Evolutionary conservation across 2,888 invertebrate species (phyloP), one percentile per base, ranked within the genome.

Genomic region (Margaritifera margaritifera): DNA sequence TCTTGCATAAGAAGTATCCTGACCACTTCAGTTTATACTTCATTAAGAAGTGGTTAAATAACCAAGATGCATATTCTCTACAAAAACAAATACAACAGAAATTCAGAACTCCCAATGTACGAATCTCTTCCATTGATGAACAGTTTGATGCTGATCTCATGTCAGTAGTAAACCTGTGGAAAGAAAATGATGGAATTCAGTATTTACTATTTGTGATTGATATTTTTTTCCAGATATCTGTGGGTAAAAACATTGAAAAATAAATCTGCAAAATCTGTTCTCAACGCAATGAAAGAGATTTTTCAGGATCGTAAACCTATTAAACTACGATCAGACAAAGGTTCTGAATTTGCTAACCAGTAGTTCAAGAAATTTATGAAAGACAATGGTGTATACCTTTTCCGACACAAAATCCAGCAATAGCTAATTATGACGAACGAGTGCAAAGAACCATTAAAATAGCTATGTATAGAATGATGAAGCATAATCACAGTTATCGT

Each of bases 201-300:
- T 61, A 51, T 62, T 51, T 62, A 50, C 20, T 62, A 51, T 18
- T 19, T 27, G 62, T 62, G 18, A 62, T 62, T 24, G 62, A 62
- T 22, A 62, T 51, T 62, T 51, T 62, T 50, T 22, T 51, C 50
- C 22, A 42, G 22, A 22, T 62, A 50, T 62, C 52, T 62, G 5
- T 62, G 42, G 42, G 4, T 62, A 51, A 20, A 8, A 5, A 8
- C 62, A 50, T 42, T 31, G n/a, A 42, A 18, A 22, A 50, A 51
- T 42, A 62, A 51, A 50, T 50, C 20, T 20, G 19, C 51, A 31
- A 51, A n/a, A 19, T n/a, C 24, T 24, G 31, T 60, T 22, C 18
- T 62, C 24, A 25, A 20, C 20, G 62, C 62, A 6, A 50, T 62
- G 50, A 62, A 62, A 50, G 6, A 18, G n/a, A 42, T 62, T 20